Conservation (phyloP, 2,797 vertebrate species). For the Xenops minutus region DNA sequence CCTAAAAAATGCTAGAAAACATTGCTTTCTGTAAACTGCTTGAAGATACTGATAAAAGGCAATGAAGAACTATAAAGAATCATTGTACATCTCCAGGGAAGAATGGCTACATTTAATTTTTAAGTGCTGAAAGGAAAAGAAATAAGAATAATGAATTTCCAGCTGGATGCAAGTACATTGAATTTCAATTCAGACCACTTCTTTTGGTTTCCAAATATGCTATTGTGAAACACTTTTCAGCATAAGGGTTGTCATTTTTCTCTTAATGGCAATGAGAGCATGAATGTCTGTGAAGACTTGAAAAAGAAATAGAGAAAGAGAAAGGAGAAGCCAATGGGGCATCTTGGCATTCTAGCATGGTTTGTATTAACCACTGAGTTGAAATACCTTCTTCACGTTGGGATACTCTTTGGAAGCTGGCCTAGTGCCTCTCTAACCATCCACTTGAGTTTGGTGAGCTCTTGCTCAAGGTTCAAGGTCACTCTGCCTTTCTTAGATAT, state of each 20-base stretch:
- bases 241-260: neutral
- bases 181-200: neutral
- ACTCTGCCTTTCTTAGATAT: neutral
- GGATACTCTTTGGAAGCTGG: neutral
- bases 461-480: neutral
- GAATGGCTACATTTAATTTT: neutral
- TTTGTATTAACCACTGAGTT: neutral
- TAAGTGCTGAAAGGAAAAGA: neutral
- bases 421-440: neutral
- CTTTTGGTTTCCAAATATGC: neutral
- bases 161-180: neutral
- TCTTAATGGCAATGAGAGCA: neutral
- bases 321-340: neutral
- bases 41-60: neutral
- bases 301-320: neutral
- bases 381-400: neutral
- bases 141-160: neutral
- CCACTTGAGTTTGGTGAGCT: neutral
- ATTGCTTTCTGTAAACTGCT: neutral
- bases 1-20: neutral
- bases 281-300: neutral
- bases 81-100: neutral
- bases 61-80: neutral
- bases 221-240: constrained; percentile 18
- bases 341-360: neutral